Evolutionary conservation across 2,113 vertebrate species (phyloP).

Genomic region (Bambusicola thoracicus): DNA sequence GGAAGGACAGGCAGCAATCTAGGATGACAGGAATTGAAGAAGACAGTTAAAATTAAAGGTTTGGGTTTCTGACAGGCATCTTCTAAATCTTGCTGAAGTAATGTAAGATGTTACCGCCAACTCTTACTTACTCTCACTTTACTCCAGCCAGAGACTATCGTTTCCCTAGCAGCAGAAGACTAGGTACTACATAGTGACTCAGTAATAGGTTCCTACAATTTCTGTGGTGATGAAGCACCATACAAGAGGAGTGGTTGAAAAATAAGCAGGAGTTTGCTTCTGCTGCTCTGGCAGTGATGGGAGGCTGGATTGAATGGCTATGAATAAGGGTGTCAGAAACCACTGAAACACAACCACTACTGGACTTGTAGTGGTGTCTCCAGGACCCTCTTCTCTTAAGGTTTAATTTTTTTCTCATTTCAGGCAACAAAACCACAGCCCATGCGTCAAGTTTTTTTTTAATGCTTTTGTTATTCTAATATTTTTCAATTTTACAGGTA

Average conservation of each 20-base stretch:
- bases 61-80: slow-evolving; percentile 43
- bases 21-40: slow-evolving; percentile 41
- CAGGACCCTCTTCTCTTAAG: not conserved
- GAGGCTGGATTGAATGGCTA: not conserved
- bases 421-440: not conserved
- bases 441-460: not conserved
- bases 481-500: not conserved
- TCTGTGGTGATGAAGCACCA: not conserved
- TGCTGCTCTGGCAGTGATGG: not conserved
- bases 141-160: not conserved
- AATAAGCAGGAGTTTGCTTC: not conserved
- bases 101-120: not conserved
- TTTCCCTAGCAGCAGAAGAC: not conserved
- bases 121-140: not conserved
- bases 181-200: not conserved
- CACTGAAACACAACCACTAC: not conserved
- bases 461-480: not conserved
- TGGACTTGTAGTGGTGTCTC: not conserved
- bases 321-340: not conserved
- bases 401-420: not conserved
- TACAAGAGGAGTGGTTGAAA: not conserved
- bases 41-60: slow-evolving; percentile 31
- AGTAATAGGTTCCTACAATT: not conserved
- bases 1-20: slow-evolving; percentile 48
- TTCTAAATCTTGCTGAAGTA: slow-evolving; percentile 40